A percentile compares a stretch with the other conserved stretches of the same genome.
Conservation (phyloP, 2,113 vertebrate species). For the Eretmochelys imbricata region DNA sequence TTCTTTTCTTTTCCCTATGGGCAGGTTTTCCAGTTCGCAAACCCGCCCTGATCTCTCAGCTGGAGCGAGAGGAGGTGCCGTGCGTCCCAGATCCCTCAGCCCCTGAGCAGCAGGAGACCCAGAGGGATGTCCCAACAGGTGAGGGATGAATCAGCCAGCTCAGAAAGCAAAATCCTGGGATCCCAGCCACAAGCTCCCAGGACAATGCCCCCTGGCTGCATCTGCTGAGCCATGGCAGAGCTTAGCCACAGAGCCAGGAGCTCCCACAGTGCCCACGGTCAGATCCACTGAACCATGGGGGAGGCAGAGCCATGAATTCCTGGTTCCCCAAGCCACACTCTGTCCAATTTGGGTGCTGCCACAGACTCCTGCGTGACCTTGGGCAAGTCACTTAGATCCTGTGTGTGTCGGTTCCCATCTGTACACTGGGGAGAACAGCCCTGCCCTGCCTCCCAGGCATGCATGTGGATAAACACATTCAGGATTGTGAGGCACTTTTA, state of each 20-base stretch:
- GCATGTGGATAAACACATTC: too few species aligned
- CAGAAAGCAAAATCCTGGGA: neutral
- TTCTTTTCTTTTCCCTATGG: neutral
- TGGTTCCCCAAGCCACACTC: neutral
- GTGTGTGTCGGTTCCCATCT: neutral
- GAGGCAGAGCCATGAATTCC: neutral
- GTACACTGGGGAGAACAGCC: neutral
- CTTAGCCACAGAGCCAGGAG: neutral
- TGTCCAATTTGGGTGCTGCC: neutral
- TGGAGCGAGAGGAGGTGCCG: neutral
- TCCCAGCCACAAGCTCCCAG: neutral
- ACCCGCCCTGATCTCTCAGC: neutral
- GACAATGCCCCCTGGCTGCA: neutral
- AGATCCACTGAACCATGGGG: neutral
- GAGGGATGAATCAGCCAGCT: neutral
- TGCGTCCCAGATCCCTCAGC: neutral
- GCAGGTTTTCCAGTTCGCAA: neutral
- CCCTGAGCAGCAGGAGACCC: neutral
- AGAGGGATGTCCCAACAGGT: neutral
- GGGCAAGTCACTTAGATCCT: neutral
- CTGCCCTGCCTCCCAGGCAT: too few species aligned
- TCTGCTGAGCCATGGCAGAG: neutral
- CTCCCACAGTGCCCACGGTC: neutral
- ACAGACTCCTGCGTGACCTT: neutral
- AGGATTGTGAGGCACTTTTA: too few species aligned